Percentiles rank a stretch among this genome's conserved stretches.
phyloP scores from a whole-genome alignment of 2,888 invertebrate genomes.

The Tetranychus truncatus region DNA sequence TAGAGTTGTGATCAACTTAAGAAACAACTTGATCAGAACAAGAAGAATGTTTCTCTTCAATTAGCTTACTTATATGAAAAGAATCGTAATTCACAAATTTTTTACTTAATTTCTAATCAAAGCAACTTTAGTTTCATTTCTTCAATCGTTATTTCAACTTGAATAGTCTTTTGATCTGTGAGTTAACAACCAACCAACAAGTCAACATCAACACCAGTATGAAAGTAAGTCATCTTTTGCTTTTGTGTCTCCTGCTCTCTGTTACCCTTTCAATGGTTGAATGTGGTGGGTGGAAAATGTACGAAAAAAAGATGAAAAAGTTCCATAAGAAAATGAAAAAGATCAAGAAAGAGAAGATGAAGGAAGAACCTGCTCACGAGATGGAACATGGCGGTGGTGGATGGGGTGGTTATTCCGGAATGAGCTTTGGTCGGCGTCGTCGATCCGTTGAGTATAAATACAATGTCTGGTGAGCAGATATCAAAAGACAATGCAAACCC shows the following conservation, averaged over 20 bases:
- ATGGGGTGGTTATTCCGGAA: background rate
- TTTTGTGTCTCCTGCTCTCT: background rate
- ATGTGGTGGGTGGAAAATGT: background rate
- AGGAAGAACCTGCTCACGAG: background rate
- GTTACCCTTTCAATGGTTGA: background rate
- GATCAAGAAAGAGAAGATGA: background rate
- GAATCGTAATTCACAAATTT: no score
- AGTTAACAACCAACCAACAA: background rate
- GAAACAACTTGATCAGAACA: no score
- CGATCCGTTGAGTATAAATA: background rate
- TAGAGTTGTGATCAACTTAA: no score
- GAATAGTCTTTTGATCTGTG: background rate
- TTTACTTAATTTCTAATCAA: no score
- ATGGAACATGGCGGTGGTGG: background rate
- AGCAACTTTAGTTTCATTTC: no score
- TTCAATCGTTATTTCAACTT: background rate
- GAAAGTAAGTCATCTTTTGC: background rate
- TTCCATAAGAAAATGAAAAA: background rate
- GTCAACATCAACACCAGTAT: background rate
- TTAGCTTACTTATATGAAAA: no score
- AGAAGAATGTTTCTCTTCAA: no score
- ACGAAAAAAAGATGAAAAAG: background rate
- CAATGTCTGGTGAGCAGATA: background rate
- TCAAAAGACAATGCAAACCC: no score
- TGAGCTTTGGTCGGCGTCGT: background rate